Conservation (phyloP, 2,113 vertebrate species). For the Siniperca chuatsi region DNA sequence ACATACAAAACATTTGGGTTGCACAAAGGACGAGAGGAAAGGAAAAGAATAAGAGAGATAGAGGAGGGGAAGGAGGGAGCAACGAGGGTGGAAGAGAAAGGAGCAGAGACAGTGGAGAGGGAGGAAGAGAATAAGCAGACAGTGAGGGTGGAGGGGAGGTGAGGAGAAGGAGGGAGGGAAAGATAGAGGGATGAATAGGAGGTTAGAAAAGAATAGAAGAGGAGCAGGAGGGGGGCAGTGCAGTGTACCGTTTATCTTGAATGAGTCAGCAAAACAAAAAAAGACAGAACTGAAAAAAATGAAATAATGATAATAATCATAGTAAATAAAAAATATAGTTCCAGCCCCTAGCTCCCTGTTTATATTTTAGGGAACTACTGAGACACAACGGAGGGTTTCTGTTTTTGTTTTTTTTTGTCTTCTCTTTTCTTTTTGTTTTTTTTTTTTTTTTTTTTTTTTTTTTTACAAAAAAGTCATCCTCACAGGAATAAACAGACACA, state of each 20-base stretch:
- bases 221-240: slow-evolving; percentile 43
- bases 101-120: not conserved
- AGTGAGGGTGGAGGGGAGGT: not conserved
- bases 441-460: slow-evolving; percentile 16
- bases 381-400: slow-evolving; percentile 57
- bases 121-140: slow-evolving; percentile 24
- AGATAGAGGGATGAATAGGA: slow-evolving; percentile 32
- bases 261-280: slow-evolving; percentile 72
- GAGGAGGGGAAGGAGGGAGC: not conserved
- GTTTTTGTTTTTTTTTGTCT: not conserved
- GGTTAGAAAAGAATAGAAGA: slow-evolving; percentile 13
- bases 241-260: slow-evolving; percentile 67
- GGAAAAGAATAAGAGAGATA: slow-evolving; percentile 45
- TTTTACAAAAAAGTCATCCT: slow-evolving; percentile 68
- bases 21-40: slow-evolving; percentile 66
- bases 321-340: slow-evolving; percentile 66
- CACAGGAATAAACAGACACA: slow-evolving; percentile 78
- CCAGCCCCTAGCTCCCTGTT: slow-evolving; percentile 52
- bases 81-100: slow-evolving; percentile 14
- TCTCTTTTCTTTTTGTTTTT: not conserved
- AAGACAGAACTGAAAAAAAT: slow-evolving; percentile 25
- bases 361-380: slow-evolving; percentile 45
- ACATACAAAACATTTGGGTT: slow-evolving; percentile 81
- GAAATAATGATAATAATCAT: slow-evolving; percentile 53
- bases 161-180: slow-evolving; percentile 1